Base-by-base conservation (phyloP, 2,113 vertebrate genomes). In the Anguilla japonica region DNA sequence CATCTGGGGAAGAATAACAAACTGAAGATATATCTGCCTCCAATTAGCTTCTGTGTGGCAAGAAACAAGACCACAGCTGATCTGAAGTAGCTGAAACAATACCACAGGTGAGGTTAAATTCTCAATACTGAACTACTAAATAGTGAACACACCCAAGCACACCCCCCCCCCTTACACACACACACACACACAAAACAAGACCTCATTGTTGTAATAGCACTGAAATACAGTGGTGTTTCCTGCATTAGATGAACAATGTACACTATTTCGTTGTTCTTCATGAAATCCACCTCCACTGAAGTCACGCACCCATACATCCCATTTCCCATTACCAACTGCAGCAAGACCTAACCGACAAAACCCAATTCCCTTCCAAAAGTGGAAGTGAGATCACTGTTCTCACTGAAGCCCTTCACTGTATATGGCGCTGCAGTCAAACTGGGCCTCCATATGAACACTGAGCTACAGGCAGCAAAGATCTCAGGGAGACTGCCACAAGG, bases 41-140 rank as follows among this genome's bases (percentile, higher is more conserved):
- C 5, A 53, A 4, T 46, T 46, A 46, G 8, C 50, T 53, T 53
- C 13, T 2, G 50, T 13, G 50, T 53, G 50, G 50, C 13, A 53
- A 53, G 11, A 53, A 53, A 53, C 50, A 53, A 53, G 50, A 53
- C 50, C 50, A 53, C 9, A 53, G 50, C 60, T 22, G 22, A 67
- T 67, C 60, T 67, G 60, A 26, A 22, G 60, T 26, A 26, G 22
- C 8, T 26, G 18, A 26, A 67, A 67, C 18, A 67, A 26, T 50
- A 22, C 71, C 83, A 81, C 75, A 18, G 34, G 53, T 50, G 56
- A 41, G 60, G 39, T 81, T 67, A 56, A 67, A 41, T 71, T 82
- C 56, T 86, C 86, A 88, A n/a, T 79, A 85, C 83, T 89, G 79
- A 84, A 63, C 60, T 46, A 46, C 43, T 46, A 46, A 46, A 46